phyloP scores from a whole-genome alignment of 2,888 invertebrate species.

The Limnephilus auricula region DNA sequence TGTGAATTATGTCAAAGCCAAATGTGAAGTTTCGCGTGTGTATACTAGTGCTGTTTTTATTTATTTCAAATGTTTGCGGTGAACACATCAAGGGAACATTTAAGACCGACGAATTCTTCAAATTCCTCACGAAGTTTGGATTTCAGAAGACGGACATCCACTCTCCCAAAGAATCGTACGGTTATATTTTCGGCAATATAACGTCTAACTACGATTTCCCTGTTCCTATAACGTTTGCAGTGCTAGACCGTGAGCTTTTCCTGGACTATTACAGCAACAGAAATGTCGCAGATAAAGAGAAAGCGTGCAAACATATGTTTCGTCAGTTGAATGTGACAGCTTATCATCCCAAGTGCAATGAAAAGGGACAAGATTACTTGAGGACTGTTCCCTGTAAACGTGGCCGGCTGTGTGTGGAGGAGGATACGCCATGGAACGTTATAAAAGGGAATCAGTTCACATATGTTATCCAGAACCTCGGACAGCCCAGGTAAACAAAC shows the following conservation, averaged over 20 bases:
- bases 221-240: slow-evolving; percentile 89
- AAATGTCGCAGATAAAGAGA: slow-evolving; percentile 79
- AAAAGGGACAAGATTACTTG: slow-evolving; percentile 85
- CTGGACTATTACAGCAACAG: slow-evolving; percentile 93
- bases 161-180: slow-evolving; percentile 90
- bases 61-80: slow-evolving; percentile 57
- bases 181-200: slow-evolving; percentile 97
- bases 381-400: slow-evolving; percentile 90
- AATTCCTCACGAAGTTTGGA: slow-evolving; percentile 96
- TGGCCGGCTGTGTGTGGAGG: slow-evolving; percentile 89
- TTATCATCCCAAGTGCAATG: slow-evolving; percentile 90
- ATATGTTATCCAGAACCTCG: slow-evolving; percentile 92
- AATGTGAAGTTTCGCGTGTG: slow-evolving; percentile 54
- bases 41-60: slow-evolving; percentile 47
- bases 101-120: slow-evolving; percentile 87
- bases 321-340: slow-evolving; percentile 88
- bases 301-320: slow-evolving; percentile 93
- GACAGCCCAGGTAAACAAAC: slow-evolving; percentile 87
- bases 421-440: slow-evolving; percentile 90
- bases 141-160: slow-evolving; percentile 96
- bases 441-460: slow-evolving; percentile 95
- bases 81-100: slow-evolving; percentile 83
- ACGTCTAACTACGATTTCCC: slow-evolving; percentile 84
- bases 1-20: slow-evolving; percentile 63
- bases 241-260: slow-evolving; percentile 92